Base-by-base conservation (phyloP, 2,888 invertebrate species). In the Chymomyza fuscimana region DNA sequence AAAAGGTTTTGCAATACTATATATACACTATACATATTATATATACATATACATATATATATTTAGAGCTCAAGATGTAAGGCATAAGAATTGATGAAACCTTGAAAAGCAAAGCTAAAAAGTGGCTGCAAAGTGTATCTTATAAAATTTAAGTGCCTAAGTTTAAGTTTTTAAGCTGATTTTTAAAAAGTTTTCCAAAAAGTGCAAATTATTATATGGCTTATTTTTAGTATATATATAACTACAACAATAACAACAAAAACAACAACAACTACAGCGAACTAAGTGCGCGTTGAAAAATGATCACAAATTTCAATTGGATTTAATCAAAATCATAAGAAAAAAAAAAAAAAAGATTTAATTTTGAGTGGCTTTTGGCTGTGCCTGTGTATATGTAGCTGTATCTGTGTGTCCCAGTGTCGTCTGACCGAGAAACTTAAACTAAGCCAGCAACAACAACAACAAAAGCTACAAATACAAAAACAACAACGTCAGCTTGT, bases 221-320 rank as follows among this genome's bases (percentile, higher is more conserved):
- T 46, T 46, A 46, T 46, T 46, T 46, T 46, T 46, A 46, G 40
- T 46, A 46, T 46, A 46, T 46, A 46, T 12, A 46, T 46, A 46
- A 46, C 40, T 46, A 46, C 12, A 46, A 46, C 40, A 46, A 46
- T 50, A 67, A 46, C 40, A 40, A 10, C 52, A 67, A 67, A 6
- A 65, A 63, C 54, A 63, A 72, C 70, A 74, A 73, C 71, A 70
- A 64, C 61, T 63, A 36, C 5, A 46, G 40, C 40, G 4, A 46
- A 46, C 40, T 46, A 12, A 46, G 36, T 54, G 40, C 56, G 62
- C 62, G 46, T 62, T 62, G 51, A 62, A 52, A 25, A 58, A 74
- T 77, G 81, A 89, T 88, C 90, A 91, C 90, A 90, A 90, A 88
- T 88, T 89, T 91, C 90, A 91, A 91, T 91, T 91, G 90, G 88